A percentile compares a stretch with the other conserved stretches of the same genome.
These are phyloP conservation scores for Steinernema carpocapsae DNA, from an alignment of 2,888 invertebrate species.

Conservation along the genomic window DNA sequence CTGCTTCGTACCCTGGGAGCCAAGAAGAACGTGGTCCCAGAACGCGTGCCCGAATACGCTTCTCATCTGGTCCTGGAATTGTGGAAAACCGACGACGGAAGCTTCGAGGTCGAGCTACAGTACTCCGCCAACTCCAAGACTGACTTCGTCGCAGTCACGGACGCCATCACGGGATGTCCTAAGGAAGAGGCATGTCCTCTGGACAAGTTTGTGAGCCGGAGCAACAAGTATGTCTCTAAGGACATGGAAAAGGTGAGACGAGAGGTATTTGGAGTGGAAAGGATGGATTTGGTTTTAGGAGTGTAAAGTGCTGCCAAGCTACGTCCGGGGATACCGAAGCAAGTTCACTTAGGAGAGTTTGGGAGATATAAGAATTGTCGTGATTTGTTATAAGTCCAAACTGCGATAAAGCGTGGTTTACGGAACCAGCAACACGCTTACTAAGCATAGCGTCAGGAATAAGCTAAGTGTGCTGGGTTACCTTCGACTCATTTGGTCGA, in stretches of 20 bases:
- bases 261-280: no score
- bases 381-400: no score
- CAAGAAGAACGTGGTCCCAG: slow-evolving; percentile 23
- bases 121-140: background rate
- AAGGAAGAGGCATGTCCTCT: background rate
- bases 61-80: slow-evolving; percentile 19
- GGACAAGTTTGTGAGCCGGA: background rate
- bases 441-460: no score
- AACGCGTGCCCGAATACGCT: slow-evolving; percentile 26
- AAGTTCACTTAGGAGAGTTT: no score
- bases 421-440: no score
- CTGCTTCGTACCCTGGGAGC: slow-evolving; percentile 33
- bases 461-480: no score
- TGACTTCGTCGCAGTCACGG: background rate
- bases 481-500: no score
- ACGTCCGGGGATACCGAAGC: no score
- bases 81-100: slow-evolving; percentile 30
- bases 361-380: no score
- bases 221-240: background rate
- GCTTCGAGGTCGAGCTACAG: background rate
- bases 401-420: no score
- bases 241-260: slow-evolving; percentile 21
- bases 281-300: no score
- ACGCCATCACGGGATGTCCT: background rate
- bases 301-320: no score